These are phyloP conservation scores for Nannospalax galili DNA, from an alignment of 2,113 vertebrate species.

Conservation along the genomic window DNA sequence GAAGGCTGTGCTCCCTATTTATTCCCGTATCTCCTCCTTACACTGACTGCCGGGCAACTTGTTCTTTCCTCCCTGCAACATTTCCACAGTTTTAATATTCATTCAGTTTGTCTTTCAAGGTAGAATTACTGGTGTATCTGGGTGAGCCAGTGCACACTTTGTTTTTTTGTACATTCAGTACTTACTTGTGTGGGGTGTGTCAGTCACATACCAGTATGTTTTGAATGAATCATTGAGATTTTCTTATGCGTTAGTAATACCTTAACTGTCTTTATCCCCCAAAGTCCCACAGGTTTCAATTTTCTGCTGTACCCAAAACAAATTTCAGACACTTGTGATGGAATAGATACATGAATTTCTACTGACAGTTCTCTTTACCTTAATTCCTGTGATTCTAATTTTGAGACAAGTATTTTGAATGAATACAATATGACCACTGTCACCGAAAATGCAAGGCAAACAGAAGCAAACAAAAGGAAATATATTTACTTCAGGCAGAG, in stretches of 20 bases:
- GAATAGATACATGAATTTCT: neutral
- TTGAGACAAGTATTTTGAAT: neutral
- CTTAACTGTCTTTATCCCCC: neutral
- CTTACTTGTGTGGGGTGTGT: no score
- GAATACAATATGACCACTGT: neutral
- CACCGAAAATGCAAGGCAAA: neutral
- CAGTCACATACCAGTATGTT: neutral
- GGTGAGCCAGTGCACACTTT: no score
- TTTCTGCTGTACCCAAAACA: neutral
- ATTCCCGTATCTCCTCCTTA: no score
- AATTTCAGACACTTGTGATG: neutral
- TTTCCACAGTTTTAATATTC: no score
- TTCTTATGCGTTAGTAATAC: neutral
- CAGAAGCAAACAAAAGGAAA: neutral
- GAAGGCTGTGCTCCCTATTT: no score
- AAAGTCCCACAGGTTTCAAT: neutral
- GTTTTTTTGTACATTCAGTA: no score
- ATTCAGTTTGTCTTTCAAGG: no score
- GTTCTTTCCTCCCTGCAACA: no score
- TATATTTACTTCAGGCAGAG: constrained; percentile 86
- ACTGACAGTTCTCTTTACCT: neutral
- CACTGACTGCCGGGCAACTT: no score
- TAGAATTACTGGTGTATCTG: no score
- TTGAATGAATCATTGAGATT: neutral
- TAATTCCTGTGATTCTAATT: neutral